A percentile compares a stretch with the other conserved stretches of the same genome.
phyloP scores from a whole-genome alignment of 2,113 vertebrate genomes.

The Columbina picui region DNA sequence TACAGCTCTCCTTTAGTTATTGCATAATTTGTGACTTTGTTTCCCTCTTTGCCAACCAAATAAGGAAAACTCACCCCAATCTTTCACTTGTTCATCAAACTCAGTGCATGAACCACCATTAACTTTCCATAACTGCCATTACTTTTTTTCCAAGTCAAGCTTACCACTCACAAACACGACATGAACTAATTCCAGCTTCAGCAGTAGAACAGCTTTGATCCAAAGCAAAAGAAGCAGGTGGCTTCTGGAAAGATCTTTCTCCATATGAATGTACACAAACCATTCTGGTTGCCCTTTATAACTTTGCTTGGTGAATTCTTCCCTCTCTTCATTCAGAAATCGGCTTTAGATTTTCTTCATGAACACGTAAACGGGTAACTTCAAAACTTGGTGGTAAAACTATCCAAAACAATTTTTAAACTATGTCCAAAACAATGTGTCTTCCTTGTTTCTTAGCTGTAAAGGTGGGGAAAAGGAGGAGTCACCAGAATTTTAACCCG shows the following conservation, averaged over 20 bases:
- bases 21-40: background rate
- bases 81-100: background rate
- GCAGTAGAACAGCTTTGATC: background rate
- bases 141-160: background rate
- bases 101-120: background rate
- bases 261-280: rapidly evolving
- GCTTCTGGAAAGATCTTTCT: background rate
- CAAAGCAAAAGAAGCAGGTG: background rate
- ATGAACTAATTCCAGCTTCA: background rate
- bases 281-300: background rate
- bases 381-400: background rate
- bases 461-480: background rate
- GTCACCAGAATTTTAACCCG: background rate
- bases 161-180: background rate
- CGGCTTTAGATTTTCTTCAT: background rate
- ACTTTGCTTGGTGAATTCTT: background rate
- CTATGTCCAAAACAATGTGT: rapidly evolving
- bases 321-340: background rate
- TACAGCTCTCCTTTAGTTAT: background rate
- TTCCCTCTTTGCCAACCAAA: background rate
- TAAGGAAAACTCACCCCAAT: background rate
- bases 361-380: background rate
- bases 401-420: background rate
- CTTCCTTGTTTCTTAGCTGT: rapidly evolving
- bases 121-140: background rate